Evolutionary conservation across 2,888 invertebrate genomes (phyloP).

Genomic region (Ceramica pisi): DNA sequence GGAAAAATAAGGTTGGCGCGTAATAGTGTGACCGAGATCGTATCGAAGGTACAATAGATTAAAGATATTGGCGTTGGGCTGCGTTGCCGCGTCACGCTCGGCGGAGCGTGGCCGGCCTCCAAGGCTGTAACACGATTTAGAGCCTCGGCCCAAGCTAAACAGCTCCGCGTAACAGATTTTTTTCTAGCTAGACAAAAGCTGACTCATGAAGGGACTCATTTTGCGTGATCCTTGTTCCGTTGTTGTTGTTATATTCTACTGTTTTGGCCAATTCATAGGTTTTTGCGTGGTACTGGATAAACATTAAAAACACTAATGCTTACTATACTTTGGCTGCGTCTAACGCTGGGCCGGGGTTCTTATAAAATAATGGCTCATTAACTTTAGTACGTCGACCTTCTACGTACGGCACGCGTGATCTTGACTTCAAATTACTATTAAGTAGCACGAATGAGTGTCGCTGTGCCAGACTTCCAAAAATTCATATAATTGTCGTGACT

Average conservation of each 20-base stretch:
- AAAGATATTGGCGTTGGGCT: conserved; percentile 82
- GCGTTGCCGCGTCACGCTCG: conserved; percentile 84
- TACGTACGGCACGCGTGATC: conserved; percentile 64
- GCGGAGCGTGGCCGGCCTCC: conserved; percentile 84
- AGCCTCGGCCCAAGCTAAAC: conserved; percentile 76
- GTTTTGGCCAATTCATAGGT: conserved; percentile 10
- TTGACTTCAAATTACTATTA: conserved; percentile 65
- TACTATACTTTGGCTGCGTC: conserved; percentile 33
- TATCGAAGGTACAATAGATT: conserved; percentile 76
- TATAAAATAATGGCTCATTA: conserved; percentile 57
- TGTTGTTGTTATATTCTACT: conserved; percentile 8
- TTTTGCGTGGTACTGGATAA: conserved; percentile 20
- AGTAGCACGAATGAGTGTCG: conserved; percentile 55
- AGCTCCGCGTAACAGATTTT: conserved; percentile 77
- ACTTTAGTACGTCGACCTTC: conserved; percentile 59
- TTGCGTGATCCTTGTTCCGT: conserved; percentile 24
- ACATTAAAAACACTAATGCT: conserved; percentile 36
- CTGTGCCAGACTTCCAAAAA: conserved; percentile 28
- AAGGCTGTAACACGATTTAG: conserved; percentile 87
- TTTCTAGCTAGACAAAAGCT: conserved; percentile 46
- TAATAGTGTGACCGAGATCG: conserved; percentile 63
- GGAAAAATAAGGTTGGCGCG: conserved; percentile 55
- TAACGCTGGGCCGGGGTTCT: conserved; percentile 39
- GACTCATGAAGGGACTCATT: conserved; percentile 48
- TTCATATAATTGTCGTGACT: conserved; percentile 17